Conservation (phyloP, 1,140 invertebrate species). For the Apocrypta bakeri region DNA sequence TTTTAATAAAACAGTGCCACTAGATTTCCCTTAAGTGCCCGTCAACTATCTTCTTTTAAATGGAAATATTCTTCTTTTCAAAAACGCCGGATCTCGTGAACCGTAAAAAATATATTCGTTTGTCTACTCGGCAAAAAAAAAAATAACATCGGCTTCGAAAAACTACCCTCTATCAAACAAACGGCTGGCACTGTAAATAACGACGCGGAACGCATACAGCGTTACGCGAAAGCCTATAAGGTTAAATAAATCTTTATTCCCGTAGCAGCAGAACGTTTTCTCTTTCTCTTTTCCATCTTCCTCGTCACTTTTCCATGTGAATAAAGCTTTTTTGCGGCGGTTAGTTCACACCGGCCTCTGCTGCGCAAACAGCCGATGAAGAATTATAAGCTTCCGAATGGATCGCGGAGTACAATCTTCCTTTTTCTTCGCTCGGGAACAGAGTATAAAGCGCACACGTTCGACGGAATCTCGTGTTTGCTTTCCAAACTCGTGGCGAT, state of each 20-base stretch:
- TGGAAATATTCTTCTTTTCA: no score
- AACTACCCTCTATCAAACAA: not conserved
- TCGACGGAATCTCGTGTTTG: conserved; percentile 19
- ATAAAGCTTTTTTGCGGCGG: conserved; percentile 31
- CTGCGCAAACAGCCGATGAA: conserved; percentile 56
- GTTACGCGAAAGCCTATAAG: not conserved
- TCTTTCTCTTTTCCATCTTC: conserved; percentile 18
- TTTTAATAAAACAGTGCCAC: no score
- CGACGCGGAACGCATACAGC: not conserved
- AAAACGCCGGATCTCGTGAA: no score
- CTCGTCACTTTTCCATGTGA: conserved; percentile 38
- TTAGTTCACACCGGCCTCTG: not conserved
- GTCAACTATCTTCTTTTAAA: no score
- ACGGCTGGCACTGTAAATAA: conserved; percentile 1
- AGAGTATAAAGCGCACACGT: not conserved
- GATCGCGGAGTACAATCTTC: conserved; percentile 36
- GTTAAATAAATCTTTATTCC: conserved; percentile 32
- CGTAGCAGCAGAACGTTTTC: not conserved
- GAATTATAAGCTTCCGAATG: conserved; percentile 59
- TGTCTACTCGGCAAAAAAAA: not conserved
- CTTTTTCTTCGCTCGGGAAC: conserved; percentile 24
- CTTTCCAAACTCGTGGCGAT: conserved; percentile 28
- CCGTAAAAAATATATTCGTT: no score
- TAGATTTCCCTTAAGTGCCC: no score
- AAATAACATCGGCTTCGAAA: not conserved